Base-by-base conservation (phyloP, 2,113 vertebrate genomes). In the Lepidothrix coronata region DNA sequence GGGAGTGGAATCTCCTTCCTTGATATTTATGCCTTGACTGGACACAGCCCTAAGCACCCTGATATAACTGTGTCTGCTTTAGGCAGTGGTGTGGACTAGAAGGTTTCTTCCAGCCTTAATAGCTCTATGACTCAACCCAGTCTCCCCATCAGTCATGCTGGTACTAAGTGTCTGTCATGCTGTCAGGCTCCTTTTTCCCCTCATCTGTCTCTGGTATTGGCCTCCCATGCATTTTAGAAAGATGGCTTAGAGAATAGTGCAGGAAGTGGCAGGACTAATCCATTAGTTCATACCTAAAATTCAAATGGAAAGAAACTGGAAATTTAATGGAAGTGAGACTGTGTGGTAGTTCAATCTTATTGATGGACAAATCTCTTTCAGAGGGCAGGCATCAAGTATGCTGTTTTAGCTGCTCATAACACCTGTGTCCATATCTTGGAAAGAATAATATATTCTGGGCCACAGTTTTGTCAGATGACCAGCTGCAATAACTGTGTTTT, bases 361-460 rank as follows among this genome's bases (percentile, higher is more conserved):
- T 84, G 59, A 79, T 39, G 30, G 44, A 66, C 21, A 89, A 77
- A 87, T 54, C 12, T 85, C 4, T 85, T 77, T 91, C 33, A 61
- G 59, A 91, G 37, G 17, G 57, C 0, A 0, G 31, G n/a, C 16
- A 62, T 70, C 66, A 73, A 84, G 16, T 33, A 28, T 0, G 0
- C n/a, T 72, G 1, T 76, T 87, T 76, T 70, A 76, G 37, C 23
- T 89, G 24, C 76, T 87, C 41, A 5, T 80, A 91, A 31, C 14
- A 46, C 31, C 84, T 70, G 16, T 1, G 0, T 54, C 46, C 1
- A 0, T 77, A 41, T 81, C 31, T 81, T 44, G 30, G n/a, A 72
- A 89, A 62, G 28, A 43, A 5, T 66, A 70, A 43, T 77, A 44
- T 58, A 44, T 89, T 89, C 61, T 54, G 43, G 65, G 39, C 20